Evolutionary conservation across 2,113 vertebrate genomes (phyloP).

Genomic region (Dipodomys ordii): DNA sequence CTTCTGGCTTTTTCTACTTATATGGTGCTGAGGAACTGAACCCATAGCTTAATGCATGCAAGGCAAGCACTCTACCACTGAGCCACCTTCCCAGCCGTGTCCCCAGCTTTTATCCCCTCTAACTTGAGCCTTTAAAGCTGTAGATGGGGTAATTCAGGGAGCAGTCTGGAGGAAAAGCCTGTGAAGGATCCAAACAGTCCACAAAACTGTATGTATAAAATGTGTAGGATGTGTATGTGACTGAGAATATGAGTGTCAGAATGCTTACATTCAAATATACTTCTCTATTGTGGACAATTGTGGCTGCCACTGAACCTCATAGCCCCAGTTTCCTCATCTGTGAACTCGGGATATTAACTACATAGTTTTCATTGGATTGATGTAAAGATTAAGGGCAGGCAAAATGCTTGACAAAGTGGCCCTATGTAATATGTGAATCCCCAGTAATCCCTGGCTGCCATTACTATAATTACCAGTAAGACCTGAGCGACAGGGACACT

Average conservation of each 20-base stretch:
- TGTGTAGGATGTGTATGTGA: background rate
- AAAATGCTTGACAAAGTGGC: background rate
- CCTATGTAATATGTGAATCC: background rate
- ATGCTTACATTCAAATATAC: conserved; percentile 48
- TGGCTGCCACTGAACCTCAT: background rate
- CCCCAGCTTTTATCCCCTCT: background rate
- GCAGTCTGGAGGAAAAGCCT: background rate
- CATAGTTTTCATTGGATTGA: background rate
- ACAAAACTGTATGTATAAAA: background rate
- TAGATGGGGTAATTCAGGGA: background rate
- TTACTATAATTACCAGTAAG: conserved; percentile 39
- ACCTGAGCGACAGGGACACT: background rate
- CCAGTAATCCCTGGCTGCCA: conserved; percentile 9
- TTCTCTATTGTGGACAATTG: conserved; percentile 1
- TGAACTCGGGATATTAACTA: background rate
- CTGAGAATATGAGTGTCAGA: background rate
- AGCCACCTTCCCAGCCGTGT: too few relatives aligned
- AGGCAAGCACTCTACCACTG: too few relatives aligned
- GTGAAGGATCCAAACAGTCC: background rate
- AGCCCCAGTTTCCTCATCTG: conserved; percentile 21
- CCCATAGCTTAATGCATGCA: too few relatives aligned
- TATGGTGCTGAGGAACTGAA: too few relatives aligned
- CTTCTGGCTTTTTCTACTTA: too few relatives aligned
- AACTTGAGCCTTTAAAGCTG: conserved; percentile 24
- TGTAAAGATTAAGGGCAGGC: background rate